Conservation (phyloP, 2,888 invertebrate genomes). For the Oegoconia quadripuncta region DNA sequence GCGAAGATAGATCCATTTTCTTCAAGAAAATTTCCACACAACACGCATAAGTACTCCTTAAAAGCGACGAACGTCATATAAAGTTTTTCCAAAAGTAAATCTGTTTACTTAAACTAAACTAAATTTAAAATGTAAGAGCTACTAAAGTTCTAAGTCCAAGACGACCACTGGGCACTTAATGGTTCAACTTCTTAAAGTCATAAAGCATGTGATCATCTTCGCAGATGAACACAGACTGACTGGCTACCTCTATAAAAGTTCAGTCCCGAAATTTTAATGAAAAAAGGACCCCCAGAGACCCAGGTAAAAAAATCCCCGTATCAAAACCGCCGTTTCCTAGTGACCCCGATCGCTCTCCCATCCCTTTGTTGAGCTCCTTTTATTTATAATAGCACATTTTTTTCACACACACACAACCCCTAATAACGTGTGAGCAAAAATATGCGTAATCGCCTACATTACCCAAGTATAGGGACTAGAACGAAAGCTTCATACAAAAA, state of each 20-base stretch:
- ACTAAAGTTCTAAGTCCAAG: slow-evolving; percentile 33
- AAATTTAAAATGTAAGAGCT: slow-evolving; percentile 11
- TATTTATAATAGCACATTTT: slow-evolving; percentile 78
- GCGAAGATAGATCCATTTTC: slow-evolving; percentile 70
- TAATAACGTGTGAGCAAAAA: slow-evolving; percentile 74
- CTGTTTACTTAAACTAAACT: slow-evolving; percentile 28
- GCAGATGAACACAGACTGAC: slow-evolving; percentile 77
- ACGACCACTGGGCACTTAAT: slow-evolving; percentile 58
- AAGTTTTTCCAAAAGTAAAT: slow-evolving; percentile 18
- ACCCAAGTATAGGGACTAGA: slow-evolving; percentile 33
- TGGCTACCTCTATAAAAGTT: slow-evolving; percentile 66
- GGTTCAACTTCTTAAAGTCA: slow-evolving; percentile 42
- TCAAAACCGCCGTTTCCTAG: slow-evolving; percentile 79
- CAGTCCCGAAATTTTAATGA: slow-evolving; percentile 58
- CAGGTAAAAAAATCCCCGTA: slow-evolving; percentile 77
- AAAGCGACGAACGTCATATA: slow-evolving; percentile 15
- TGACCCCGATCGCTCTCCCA: slow-evolving; percentile 78
- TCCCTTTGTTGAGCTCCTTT: slow-evolving; percentile 72
- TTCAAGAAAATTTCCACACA: slow-evolving; percentile 32
- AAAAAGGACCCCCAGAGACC: slow-evolving; percentile 65
- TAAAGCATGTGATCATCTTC: slow-evolving; percentile 77
- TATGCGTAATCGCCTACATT: slow-evolving; percentile 68
- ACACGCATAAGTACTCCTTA: slow-evolving; percentile 23
- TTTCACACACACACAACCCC: slow-evolving; percentile 77
- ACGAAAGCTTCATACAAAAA: slow-evolving; percentile 58